Evolutionary conservation across 2,113 vertebrate species (phyloP).

Genomic region (Damaliscus lunatus): DNA sequence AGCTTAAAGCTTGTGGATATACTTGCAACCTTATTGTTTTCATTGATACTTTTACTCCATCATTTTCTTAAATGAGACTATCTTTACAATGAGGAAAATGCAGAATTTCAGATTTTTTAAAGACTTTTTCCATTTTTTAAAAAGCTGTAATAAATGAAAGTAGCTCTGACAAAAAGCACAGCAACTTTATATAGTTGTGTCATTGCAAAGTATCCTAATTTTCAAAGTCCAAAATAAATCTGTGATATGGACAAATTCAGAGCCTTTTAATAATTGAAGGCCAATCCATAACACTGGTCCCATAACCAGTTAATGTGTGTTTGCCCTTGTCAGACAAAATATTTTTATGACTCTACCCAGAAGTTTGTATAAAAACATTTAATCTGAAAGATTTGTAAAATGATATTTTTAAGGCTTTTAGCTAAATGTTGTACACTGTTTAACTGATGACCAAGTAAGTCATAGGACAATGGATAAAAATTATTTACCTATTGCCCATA

Average conservation of each 20-base stretch:
- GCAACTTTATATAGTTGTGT: neutral
- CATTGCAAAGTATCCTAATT: neutral
- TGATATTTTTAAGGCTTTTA: slow-evolving; percentile 5
- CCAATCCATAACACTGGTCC: neutral
- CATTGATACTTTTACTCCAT: neutral
- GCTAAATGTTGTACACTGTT: neutral
- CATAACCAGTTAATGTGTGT: neutral
- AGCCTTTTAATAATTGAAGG: neutral
- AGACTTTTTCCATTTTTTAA: neutral
- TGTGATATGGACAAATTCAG: neutral
- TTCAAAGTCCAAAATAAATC: neutral
- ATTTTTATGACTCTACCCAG: neutral
- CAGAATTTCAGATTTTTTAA: neutral
- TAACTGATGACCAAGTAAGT: neutral
- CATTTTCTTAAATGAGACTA: neutral
- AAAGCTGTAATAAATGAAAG: neutral
- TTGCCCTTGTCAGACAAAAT: neutral
- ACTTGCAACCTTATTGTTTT: neutral
- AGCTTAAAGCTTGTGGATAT: neutral
- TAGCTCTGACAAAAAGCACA: neutral
- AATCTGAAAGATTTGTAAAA: neutral
- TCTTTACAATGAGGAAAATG: slow-evolving; percentile 8
- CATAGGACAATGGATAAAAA: neutral
- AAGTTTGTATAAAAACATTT: neutral
- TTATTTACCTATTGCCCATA: neutral